These are phyloP conservation scores for Hirudo medicinalis DNA, from an alignment of 1,140 invertebrate species.

Conservation along the genomic window DNA sequence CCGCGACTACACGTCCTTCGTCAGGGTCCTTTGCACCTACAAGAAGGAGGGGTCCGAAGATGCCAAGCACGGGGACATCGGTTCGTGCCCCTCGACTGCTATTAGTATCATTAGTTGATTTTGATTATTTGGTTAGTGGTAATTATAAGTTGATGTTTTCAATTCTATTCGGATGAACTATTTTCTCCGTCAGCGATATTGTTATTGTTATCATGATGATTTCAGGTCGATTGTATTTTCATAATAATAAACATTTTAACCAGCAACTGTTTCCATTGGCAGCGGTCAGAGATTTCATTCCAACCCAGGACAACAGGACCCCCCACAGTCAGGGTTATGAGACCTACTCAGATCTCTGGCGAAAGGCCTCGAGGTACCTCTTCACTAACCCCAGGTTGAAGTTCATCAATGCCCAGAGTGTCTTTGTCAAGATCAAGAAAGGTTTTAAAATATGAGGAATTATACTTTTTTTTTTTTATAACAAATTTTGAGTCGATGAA, in stretches of 20 bases:
- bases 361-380: conserved; percentile 7
- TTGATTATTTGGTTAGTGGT: background rate
- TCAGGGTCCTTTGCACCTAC: conserved; percentile 15
- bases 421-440: conserved; percentile 21
- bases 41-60: conserved; percentile 37
- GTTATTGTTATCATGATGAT: no score
- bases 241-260: no score
- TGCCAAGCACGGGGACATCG: conserved; percentile 29
- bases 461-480: background rate
- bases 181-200: no score
- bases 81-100: background rate
- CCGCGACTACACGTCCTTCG: conserved; percentile 10
- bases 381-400: background rate
- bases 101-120: conserved; percentile 5
- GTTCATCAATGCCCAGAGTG: conserved; percentile 15
- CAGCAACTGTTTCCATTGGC: background rate
- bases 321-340: conserved; percentile 18
- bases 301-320: conserved; percentile 6
- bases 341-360: conserved; percentile 11
- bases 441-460: conserved; percentile 2
- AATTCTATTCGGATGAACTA: no score
- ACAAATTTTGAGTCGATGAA: background rate
- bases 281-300: conserved; percentile 18
- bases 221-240: no score
- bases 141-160: no score